Base-by-base conservation (phyloP, 2,797 vertebrate genomes). In the Lepus townsendii region DNA sequence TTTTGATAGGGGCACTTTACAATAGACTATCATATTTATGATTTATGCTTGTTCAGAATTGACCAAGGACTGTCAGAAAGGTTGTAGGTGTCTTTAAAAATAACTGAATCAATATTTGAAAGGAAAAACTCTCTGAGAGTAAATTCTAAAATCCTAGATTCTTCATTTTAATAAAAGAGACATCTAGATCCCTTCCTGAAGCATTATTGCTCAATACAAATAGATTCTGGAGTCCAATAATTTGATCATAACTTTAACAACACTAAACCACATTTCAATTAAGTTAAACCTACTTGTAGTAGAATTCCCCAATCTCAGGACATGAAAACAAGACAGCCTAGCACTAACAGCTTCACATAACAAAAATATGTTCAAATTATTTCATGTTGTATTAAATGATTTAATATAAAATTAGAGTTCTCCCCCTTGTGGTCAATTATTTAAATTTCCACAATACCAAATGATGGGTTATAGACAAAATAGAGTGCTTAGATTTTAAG, bases 371-470 rank as follows among this genome's bases (percentile, higher is more conserved):
- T 94, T 75, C 17, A 95, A 27, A 79, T 54, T 62, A 69, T 80
- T 94, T 83, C 50, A 69, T 30, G 65, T 7, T 77, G 9, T 24
- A 63, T 65, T 80, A 86, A 92, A 62, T 72, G 38, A 85, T 30
- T 93, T 90, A 89, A 91, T 91, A 24, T 75, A 83, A 75, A 93
- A 96, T 92, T 95, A 92, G 52, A 96, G 89, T 93, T 95, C 95
- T 95, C 94, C 96, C 88, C 47, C 95, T 97, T 95, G 96, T 97
- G 96, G 97, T 71, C 91, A 95, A 27, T 95, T 83, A 94, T 32
- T 72, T 68, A 95, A 95, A 95, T 82, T 94, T 91, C 24, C 30
- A 95, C 8, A 83, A 66, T 95, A 95, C 24, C 83, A 68, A 5
- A n/a, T 30, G n/a, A 38, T 6, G 86, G 13, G 83, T 57, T 82